phyloP scores from a whole-genome alignment of 2,797 vertebrate species.

The Anguilla megastoma region DNA sequence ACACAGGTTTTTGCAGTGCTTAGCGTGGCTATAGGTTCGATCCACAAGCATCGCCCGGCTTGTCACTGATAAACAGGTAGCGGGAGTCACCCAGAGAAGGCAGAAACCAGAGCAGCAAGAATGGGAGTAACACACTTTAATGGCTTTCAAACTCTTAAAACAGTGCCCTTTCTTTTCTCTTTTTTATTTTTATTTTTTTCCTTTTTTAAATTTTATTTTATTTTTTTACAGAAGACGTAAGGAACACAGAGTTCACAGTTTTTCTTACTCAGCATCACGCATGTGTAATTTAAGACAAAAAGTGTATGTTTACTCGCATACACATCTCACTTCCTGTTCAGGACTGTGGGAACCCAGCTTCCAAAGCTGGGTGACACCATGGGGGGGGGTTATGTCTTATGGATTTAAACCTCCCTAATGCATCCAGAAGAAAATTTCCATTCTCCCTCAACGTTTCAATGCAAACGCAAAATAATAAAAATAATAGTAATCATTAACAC shows the following conservation, averaged over 20 bases:
- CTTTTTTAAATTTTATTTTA: background rate
- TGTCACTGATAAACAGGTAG: slow-evolving; percentile 24
- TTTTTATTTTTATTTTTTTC: background rate
- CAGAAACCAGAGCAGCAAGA: slow-evolving; percentile 35
- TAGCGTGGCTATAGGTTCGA: slow-evolving; percentile 32
- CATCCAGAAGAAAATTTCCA: background rate
- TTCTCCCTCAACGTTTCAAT: background rate
- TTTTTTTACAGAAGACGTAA: slow-evolving; percentile 6
- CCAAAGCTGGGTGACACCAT: background rate
- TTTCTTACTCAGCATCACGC: slow-evolving; percentile 26
- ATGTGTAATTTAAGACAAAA: slow-evolving; percentile 38
- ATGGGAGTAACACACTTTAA: slow-evolving; percentile 34
- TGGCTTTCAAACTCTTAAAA: slow-evolving; percentile 32
- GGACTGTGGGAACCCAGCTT: slow-evolving; percentile 16
- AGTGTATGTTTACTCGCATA: slow-evolving; percentile 28
- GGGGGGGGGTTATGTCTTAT: background rate
- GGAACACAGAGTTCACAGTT: slow-evolving; percentile 40
- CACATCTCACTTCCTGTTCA: slow-evolving; percentile 27
- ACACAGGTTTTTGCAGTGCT: slow-evolving; percentile 47
- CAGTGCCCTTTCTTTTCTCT: slow-evolving; percentile 7
- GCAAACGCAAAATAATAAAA: background rate
- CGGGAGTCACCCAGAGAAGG: slow-evolving; percentile 18
- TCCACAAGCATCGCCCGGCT: slow-evolving; percentile 27
- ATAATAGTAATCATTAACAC: background rate
- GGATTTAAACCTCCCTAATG: background rate